Evolutionary conservation across 2,113 vertebrate species (phyloP).

Genomic region (Microtus richardsoni): DNA sequence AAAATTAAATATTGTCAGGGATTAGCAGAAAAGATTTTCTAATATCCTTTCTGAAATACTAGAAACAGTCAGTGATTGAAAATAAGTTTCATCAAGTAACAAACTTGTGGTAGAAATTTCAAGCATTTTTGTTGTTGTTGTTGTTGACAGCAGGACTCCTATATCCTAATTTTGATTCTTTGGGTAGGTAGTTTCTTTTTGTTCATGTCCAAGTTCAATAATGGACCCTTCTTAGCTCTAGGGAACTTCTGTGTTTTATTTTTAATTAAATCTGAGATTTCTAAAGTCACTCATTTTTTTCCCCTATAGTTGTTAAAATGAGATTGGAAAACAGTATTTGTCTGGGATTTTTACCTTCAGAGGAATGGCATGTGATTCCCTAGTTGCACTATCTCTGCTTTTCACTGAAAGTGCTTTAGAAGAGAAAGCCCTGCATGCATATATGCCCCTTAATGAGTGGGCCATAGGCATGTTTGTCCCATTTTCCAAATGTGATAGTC

Average conservation of each 20-base stretch:
- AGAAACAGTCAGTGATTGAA: background rate
- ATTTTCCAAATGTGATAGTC: background rate
- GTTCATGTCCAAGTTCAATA: constrained; percentile 58
- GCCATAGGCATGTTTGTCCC: background rate
- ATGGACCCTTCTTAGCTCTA: constrained; percentile 37
- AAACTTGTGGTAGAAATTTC: constrained; percentile 14
- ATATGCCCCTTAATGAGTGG: background rate
- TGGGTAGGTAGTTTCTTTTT: constrained; percentile 53
- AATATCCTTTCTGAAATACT: background rate
- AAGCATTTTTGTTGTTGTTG: background rate
- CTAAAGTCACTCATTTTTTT: background rate
- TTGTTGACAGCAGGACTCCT: background rate
- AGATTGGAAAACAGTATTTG: constrained; percentile 35
- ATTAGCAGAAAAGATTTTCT: background rate
- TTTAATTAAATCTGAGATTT: constrained; percentile 41
- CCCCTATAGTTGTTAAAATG: background rate
- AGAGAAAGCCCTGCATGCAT: background rate
- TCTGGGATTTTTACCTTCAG: constrained; percentile 31
- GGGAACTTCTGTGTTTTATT: constrained; percentile 51
- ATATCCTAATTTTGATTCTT: constrained; percentile 70
- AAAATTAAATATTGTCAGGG: background rate
- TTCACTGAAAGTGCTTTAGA: background rate
- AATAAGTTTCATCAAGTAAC: constrained; percentile 57
- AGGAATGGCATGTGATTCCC: background rate
- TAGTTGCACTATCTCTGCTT: background rate